A percentile compares a stretch with the other conserved stretches of the same genome.
phyloP scores from a whole-genome alignment of 1,140 invertebrate genomes.

The Drosophila subpulchrella region DNA sequence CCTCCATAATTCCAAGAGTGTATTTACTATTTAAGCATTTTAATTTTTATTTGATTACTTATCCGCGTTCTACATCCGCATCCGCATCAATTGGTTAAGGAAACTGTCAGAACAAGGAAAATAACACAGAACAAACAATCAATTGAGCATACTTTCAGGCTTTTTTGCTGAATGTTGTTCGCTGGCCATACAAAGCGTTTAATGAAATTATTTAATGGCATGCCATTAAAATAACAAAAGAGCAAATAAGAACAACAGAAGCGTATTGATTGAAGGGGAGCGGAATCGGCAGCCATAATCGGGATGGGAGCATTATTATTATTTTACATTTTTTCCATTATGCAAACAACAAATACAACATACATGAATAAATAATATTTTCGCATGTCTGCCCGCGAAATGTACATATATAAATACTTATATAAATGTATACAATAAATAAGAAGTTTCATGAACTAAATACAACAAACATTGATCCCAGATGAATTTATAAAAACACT shows the following conservation, averaged over 20 bases:
- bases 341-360: conserved; percentile 44
- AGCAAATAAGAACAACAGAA: conserved; percentile 45
- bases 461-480: conserved; percentile 29
- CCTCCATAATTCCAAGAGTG: conserved; percentile 9
- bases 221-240: conserved; percentile 79
- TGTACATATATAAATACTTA: conserved; percentile 65
- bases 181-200: conserved; percentile 66
- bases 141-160: conserved; percentile 56
- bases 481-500: conserved; percentile 40
- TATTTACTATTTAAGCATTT: conserved; percentile 2
- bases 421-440: conserved; percentile 37
- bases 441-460: conserved; percentile 66
- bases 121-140: conserved; percentile 53
- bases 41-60: conserved; percentile 1
- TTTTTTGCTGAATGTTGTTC: conserved; percentile 34
- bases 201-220: conserved; percentile 81
- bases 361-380: conserved; percentile 69
- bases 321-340: conserved; percentile 43
- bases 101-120: conserved; percentile 38
- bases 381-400: conserved; percentile 52
- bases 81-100: conserved; percentile 43
- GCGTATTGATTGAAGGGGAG: conserved; percentile 34
- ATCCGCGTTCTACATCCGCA: too few relatives aligned
- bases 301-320: conserved; percentile 25
- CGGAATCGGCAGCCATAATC: conserved; percentile 12